These are phyloP conservation scores for Dasyurus viverrinus DNA, from an alignment of 2,113 vertebrate genomes.

Conservation along the genomic window DNA sequence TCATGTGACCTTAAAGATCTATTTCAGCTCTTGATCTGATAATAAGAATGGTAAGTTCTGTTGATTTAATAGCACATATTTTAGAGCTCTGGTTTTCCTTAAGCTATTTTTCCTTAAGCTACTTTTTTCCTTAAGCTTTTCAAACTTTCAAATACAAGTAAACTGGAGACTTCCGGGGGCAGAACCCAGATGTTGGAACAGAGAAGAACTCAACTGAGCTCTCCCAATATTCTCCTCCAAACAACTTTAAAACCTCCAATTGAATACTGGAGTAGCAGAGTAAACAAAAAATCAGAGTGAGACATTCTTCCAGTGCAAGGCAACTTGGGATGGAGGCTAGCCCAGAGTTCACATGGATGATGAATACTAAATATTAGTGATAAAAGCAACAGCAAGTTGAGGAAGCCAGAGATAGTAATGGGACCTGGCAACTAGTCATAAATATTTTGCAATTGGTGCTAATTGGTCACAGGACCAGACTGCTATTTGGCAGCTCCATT, in stretches of 20 bases:
- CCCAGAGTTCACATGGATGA: background rate
- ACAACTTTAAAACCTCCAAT: background rate
- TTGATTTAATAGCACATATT: background rate
- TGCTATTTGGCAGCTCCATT: background rate
- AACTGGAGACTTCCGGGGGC: background rate
- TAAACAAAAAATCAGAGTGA: background rate
- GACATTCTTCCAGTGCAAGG: background rate
- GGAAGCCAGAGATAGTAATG: background rate
- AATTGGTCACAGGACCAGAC: background rate
- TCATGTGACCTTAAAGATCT: background rate
- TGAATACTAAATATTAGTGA: background rate
- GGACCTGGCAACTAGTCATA: background rate
- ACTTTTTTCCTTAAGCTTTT: too few relatives aligned
- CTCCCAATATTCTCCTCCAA: background rate
- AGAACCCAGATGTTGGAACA: background rate
- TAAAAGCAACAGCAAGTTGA: background rate
- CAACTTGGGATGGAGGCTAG: background rate
- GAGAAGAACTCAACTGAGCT: background rate
- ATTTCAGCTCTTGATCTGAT: background rate
- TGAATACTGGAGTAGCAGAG: background rate
- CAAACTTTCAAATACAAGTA: background rate
- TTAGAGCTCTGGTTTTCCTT: background rate
- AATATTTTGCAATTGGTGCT: background rate
- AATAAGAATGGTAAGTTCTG: background rate
- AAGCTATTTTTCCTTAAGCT: too few relatives aligned